phyloP scores from a whole-genome alignment of 2,888 invertebrate species.

The Tetragnatha montana region DNA sequence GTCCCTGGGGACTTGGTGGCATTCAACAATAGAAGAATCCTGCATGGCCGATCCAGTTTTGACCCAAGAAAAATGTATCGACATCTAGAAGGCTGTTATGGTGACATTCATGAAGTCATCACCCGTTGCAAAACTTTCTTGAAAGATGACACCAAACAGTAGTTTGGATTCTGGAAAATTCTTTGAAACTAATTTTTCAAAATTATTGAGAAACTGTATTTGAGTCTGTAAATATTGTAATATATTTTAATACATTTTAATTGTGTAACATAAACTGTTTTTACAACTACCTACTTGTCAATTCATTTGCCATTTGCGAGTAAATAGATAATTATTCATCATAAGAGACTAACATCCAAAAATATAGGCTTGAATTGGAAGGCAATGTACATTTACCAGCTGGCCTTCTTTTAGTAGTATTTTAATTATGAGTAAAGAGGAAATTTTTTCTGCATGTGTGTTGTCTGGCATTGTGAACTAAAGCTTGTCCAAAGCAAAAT shows the following conservation, averaged over 20 bases:
- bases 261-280: neutral
- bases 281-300: neutral
- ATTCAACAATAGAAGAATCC: slow-evolving; percentile 75
- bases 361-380: neutral
- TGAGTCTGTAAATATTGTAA: slow-evolving; percentile 25
- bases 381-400: neutral
- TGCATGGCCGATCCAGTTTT: slow-evolving; percentile 75
- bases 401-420: neutral
- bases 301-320: no score
- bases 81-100: slow-evolving; percentile 76
- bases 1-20: slow-evolving; percentile 76
- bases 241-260: neutral
- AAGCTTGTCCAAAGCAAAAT: no score
- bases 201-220: neutral
- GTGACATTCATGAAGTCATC: slow-evolving; percentile 75
- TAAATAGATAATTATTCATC: no score
- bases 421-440: no score
- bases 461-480: no score
- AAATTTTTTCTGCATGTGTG: no score
- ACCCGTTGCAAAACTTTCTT: slow-evolving; percentile 58
- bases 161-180: neutral
- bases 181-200: neutral
- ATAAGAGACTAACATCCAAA: neutral
- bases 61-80: slow-evolving; percentile 74
- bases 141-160: slow-evolving; percentile 12